These are phyloP conservation scores for Emydocephalus ijimae DNA, from an alignment of 2,113 vertebrate genomes.

Conservation along the genomic window DNA sequence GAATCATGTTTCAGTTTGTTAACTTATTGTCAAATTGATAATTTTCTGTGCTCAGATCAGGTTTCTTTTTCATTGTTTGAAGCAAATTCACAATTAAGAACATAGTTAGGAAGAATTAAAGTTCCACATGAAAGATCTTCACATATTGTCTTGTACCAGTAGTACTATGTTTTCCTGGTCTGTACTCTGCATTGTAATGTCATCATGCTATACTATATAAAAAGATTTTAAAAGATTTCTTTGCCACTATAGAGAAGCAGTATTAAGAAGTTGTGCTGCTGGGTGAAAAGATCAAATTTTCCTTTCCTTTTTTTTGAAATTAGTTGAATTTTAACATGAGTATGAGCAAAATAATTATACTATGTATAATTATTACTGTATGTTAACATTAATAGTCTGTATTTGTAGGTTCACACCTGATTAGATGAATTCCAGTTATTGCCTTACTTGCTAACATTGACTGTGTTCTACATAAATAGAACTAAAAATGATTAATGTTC, in stretches of 20 bases:
- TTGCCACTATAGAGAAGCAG: background rate
- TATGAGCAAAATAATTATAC: background rate
- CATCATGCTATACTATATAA: background rate
- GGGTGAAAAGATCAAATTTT: background rate
- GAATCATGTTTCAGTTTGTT: background rate
- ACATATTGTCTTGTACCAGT: background rate
- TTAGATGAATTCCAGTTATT: background rate
- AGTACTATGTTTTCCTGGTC: background rate
- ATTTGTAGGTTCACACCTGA: background rate
- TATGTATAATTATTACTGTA: background rate
- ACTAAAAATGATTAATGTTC: background rate
- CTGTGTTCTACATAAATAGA: background rate
- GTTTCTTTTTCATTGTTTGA: background rate
- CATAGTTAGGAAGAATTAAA: background rate
- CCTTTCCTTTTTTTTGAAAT: background rate
- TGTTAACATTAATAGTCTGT: background rate
- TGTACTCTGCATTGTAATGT: background rate
- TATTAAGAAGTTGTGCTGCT: too few relatives aligned
- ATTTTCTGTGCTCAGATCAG: background rate
- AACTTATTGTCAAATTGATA: background rate
- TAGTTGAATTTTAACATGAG: background rate
- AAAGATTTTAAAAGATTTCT: background rate
- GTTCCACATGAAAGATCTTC: background rate
- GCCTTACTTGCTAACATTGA: background rate
- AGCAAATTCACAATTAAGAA: background rate